A percentile compares a stretch with the other conserved stretches of the same genome.
Evolutionary conservation across 2,888 invertebrate genomes (phyloP).

Genomic region (Drosophila testacea): DNA sequence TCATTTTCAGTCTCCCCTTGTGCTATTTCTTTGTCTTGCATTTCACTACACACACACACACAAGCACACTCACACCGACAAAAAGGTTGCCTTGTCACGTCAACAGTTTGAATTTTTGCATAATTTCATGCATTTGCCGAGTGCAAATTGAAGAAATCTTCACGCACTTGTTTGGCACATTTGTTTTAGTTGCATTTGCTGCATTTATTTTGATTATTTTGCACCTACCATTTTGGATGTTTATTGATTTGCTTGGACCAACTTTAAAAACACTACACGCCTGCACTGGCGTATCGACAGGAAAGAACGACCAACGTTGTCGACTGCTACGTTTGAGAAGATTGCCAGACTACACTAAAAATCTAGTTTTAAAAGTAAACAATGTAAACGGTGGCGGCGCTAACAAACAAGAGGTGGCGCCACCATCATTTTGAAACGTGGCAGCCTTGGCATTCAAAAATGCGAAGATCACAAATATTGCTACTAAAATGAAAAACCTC

Average conservation of each 20-base stretch:
- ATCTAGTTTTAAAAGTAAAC: no score
- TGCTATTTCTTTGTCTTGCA: slow-evolving; percentile 73
- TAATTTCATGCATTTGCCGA: slow-evolving; percentile 33
- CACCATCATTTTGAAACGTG: no score
- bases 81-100: slow-evolving; percentile 50
- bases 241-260: slow-evolving; percentile 89
- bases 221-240: slow-evolving; percentile 87
- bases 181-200: slow-evolving; percentile 23
- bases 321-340: not conserved
- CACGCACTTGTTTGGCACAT: slow-evolving; percentile 4
- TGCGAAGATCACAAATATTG: no score
- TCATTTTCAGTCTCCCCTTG: slow-evolving; percentile 64
- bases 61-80: slow-evolving; percentile 36
- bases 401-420: no score
- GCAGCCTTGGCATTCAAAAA: no score
- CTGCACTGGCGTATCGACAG: slow-evolving; percentile 94
- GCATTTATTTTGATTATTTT: slow-evolving; percentile 49
- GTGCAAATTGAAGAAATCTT: slow-evolving; percentile 22
- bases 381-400: no score
- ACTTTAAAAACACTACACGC: slow-evolving; percentile 92
- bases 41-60: slow-evolving; percentile 60
- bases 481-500: no score
- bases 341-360: no score
- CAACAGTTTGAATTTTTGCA: slow-evolving; percentile 58
- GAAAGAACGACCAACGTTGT: slow-evolving; percentile 87